Evolutionary conservation across 1,140 invertebrate species (phyloP).

Genomic region (Sarcophaga peregrina): DNA sequence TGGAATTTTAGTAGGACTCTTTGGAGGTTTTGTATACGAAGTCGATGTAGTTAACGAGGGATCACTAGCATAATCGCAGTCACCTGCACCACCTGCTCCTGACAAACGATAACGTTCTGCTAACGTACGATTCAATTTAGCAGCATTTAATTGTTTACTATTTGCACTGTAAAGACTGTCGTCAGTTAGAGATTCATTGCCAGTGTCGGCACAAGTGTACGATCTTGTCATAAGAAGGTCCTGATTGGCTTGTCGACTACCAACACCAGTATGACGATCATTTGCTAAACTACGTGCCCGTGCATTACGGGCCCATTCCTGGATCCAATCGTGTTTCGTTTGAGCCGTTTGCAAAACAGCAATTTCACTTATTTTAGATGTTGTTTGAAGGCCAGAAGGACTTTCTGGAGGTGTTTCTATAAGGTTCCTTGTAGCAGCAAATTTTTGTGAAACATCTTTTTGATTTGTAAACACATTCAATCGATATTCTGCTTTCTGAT

Average conservation of each 20-base stretch:
- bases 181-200: slow-evolving; percentile 57
- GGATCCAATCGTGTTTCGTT: slow-evolving; percentile 65
- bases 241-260: slow-evolving; percentile 13
- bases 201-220: slow-evolving; percentile 58
- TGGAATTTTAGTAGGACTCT: slow-evolving; percentile 74
- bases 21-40: slow-evolving; percentile 67
- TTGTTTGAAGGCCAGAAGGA: slow-evolving; percentile 42
- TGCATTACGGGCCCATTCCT: slow-evolving; percentile 65
- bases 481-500: slow-evolving; percentile 64
- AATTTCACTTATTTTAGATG: slow-evolving; percentile 52
- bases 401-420: slow-evolving; percentile 60
- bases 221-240: slow-evolving; percentile 62
- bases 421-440: slow-evolving; percentile 47
- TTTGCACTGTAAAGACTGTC: slow-evolving; percentile 57
- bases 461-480: slow-evolving; percentile 61
- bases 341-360: slow-evolving; percentile 59
- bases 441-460: slow-evolving; percentile 46
- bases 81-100: slow-evolving; percentile 44
- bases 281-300: slow-evolving; percentile 60
- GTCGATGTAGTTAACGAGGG: slow-evolving; percentile 49
- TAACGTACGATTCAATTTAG: slow-evolving; percentile 56
- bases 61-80: slow-evolving; percentile 64
- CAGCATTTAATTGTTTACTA: slow-evolving; percentile 52
- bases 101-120: slow-evolving; percentile 59
- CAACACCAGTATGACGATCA: slow-evolving; percentile 41